Percentiles rank a stretch among this genome's conserved stretches.
Conservation (phyloP, 2,888 invertebrate genomes). For the Physocephala rufipes region DNA sequence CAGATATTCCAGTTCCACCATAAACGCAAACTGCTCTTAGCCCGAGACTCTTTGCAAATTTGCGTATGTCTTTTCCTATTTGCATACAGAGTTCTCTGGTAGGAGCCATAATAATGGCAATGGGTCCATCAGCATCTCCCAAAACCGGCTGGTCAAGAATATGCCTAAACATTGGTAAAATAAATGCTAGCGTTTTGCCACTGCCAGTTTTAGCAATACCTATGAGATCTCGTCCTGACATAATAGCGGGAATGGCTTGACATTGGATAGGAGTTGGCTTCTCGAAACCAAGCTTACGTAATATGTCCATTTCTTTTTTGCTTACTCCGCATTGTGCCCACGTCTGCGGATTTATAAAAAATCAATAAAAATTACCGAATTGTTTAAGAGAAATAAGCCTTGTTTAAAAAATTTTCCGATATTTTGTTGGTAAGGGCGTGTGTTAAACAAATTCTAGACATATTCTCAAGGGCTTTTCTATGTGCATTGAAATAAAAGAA, state of each 20-base stretch:
- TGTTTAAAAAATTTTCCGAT: no score
- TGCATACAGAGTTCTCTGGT: conserved; percentile 99
- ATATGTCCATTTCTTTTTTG: conserved; percentile 90
- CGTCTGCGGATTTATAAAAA: conserved; percentile 63
- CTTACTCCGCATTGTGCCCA: conserved; percentile 99
- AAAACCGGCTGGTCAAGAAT: conserved; percentile 92
- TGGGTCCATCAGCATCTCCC: conserved; percentile 97
- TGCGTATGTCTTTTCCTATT: conserved; percentile 95
- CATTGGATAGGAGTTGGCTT: conserved; percentile 99
- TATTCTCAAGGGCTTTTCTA: neutral
- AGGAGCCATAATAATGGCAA: conserved; percentile 97
- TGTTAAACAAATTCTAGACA: neutral
- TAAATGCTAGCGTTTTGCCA: conserved; percentile 97
- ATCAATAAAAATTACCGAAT: neutral
- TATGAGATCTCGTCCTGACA: conserved; percentile 96
- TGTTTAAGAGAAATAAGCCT: neutral
- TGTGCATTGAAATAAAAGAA: neutral
- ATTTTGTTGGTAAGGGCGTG: neutral
- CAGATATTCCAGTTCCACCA: conserved; percentile 96
- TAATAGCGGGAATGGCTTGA: conserved; percentile 96
- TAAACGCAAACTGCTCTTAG: conserved; percentile 95
- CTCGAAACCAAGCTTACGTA: conserved; percentile 90
- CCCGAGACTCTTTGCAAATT: conserved; percentile 88
- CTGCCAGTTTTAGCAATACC: conserved; percentile 99
- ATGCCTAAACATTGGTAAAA: conserved; percentile 96